Base-by-base conservation (phyloP, 2,113 vertebrate species). In the Gopherus flavomarginatus region DNA sequence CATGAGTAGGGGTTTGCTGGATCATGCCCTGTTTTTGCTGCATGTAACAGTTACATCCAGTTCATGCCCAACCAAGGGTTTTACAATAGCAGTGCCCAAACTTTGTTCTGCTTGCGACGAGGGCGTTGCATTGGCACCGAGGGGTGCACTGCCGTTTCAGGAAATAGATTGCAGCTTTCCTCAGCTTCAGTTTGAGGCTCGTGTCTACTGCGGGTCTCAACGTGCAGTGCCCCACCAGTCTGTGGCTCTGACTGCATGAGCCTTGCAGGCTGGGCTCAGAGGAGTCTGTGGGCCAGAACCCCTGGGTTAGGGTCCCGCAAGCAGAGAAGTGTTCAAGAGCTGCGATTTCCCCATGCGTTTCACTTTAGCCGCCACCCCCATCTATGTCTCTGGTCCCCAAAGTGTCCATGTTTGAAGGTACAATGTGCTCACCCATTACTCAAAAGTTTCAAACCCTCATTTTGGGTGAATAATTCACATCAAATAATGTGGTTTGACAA, bases 121-220 rank as follows among this genome's bases (percentile, higher is more conserved):
- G 6, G 10, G 38, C 16, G 17, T n/a, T 17, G 13, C 75, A 17
- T 72, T 52, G 10, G 44, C 72, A 56, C 12, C 1, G 11, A 10
- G 19, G 65, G 65, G 9, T 24, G 26, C 0, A 0, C 1, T 4
- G 6, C 31, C 27, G 3, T 4, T 6, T 13, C 77, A 57, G 21
- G 3, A 3, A 2, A 38, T 24, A 8, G 1, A 6, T 3, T 9
- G 26, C 31, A 3, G 77, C 82, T 78, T n/a, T 65, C 31, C 38
- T 8, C 21, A 27, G 11, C 56, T 57, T 57, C 26, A 26, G 24
- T 56, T 54, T 21, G 75, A 26, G 44, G 10, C 35, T 35, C 57
- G 1, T 1, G 35, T 31, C 56, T 5, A 24, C 49, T 0, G 27
- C 8, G 1, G 82, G 49, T 44, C 54, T 62, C 26, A 47, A 53